Conservation (phyloP, 1,140 invertebrate genomes). For the Drosophila nikananu region DNA sequence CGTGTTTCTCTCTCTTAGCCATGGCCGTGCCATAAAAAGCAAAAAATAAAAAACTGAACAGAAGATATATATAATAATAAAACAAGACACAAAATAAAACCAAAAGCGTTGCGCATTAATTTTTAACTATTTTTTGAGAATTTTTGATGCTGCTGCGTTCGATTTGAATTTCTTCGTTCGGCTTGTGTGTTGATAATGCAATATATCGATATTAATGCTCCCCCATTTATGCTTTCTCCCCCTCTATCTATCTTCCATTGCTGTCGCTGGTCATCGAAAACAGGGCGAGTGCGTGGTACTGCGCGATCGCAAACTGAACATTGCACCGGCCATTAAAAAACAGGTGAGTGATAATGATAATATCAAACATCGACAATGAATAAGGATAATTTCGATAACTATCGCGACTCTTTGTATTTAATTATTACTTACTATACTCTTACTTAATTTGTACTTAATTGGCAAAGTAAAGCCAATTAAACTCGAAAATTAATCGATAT, state of each 20-base stretch:
- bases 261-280: slow-evolving; percentile 55
- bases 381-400: neutral
- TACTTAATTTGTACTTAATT: neutral
- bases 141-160: slow-evolving; percentile 82
- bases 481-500: no score
- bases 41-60: slow-evolving; percentile 39
- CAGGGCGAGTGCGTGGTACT: slow-evolving; percentile 91
- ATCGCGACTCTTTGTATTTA: neutral
- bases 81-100: slow-evolving; percentile 43
- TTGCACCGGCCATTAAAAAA: slow-evolving; percentile 96
- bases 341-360: slow-evolving; percentile 87
- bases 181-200: slow-evolving; percentile 77
- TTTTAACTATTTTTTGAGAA: slow-evolving; percentile 55
- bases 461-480: no score
- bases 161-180: slow-evolving; percentile 83
- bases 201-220: slow-evolving; percentile 54
- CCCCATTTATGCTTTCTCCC: slow-evolving; percentile 44
- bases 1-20: slow-evolving; percentile 76
- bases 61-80: slow-evolving; percentile 22
- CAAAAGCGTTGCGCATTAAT: slow-evolving; percentile 70
- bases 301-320: slow-evolving; percentile 93
- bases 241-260: slow-evolving; percentile 36
- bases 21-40: slow-evolving; percentile 61
- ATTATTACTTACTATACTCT: no score
- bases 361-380: neutral